A percentile compares a stretch with the other conserved stretches of the same genome.
phyloP scores from a whole-genome alignment of 2,797 vertebrate genomes.

The Ptychadena robeensis region DNA sequence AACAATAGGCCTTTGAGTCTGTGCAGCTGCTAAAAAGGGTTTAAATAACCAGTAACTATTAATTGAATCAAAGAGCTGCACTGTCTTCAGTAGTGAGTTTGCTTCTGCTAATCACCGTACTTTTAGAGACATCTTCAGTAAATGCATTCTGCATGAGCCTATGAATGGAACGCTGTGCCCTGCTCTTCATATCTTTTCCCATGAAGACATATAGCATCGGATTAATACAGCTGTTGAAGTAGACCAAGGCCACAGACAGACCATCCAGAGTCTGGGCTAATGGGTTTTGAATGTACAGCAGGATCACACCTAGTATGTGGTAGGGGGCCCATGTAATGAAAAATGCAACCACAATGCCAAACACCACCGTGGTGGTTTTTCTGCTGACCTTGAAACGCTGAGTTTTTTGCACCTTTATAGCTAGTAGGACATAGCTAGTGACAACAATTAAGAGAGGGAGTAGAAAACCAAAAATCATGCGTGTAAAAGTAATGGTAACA shows the following conservation, averaged over 20 bases:
- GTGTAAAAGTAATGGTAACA: slow-evolving; percentile 58
- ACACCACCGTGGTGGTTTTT: slow-evolving; percentile 66
- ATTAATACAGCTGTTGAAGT: slow-evolving; percentile 83
- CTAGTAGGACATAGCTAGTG: slow-evolving; percentile 67
- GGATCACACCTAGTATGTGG: slow-evolving; percentile 68
- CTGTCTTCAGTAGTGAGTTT: slow-evolving; percentile 11
- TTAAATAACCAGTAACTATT: no score
- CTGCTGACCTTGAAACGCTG: slow-evolving; percentile 61
- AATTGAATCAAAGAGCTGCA: no score
- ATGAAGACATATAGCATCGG: slow-evolving; percentile 81
- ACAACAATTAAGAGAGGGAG: slow-evolving; percentile 69
- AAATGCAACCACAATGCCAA: slow-evolving; percentile 66
- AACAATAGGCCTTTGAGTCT: no score
- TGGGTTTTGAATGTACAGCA: slow-evolving; percentile 32
- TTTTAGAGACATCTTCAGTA: slow-evolving; percentile 70
- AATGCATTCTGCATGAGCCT: slow-evolving; percentile 76
- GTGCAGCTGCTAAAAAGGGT: no score
- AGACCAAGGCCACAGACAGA: slow-evolving; percentile 71
- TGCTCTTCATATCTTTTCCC: slow-evolving; percentile 78
- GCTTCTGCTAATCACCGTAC: slow-evolving; percentile 48
- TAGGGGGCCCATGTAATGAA: slow-evolving; percentile 76
- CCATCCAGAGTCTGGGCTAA: slow-evolving; percentile 67
- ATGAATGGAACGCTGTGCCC: slow-evolving; percentile 71
- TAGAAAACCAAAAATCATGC: slow-evolving; percentile 71
- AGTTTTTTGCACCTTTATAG: slow-evolving; percentile 27